A percentile compares a stretch with the other conserved stretches of the same genome.
Evolutionary conservation across 2,797 vertebrate genomes (phyloP).

Genomic region (Natrix natrix): DNA sequence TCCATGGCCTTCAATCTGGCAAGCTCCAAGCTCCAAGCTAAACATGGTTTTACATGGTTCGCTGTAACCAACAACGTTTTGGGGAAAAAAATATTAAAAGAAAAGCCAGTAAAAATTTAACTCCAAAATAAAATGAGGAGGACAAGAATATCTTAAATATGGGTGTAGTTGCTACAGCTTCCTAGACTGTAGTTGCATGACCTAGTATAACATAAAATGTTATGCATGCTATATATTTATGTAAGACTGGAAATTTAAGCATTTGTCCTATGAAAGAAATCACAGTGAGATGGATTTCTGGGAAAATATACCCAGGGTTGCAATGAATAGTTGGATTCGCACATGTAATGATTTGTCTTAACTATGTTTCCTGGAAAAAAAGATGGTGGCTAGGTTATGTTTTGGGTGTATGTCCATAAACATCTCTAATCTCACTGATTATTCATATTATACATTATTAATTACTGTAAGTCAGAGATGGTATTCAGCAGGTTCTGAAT

Average conservation of each 20-base stretch:
- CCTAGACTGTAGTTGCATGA: not conserved
- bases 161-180: not conserved
- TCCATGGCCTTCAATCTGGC: not conserved
- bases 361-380: not conserved
- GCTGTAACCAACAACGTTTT: not conserved
- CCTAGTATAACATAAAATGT: not conserved
- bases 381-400: not conserved
- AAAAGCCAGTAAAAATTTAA: not conserved
- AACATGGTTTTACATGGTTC: not conserved
- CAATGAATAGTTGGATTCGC: not conserved
- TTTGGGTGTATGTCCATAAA: not conserved
- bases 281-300: not conserved
- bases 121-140: not conserved
- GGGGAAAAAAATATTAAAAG: not conserved
- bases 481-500: no score
- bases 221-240: not conserved
- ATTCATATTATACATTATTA: not conserved
- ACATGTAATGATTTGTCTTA: not conserved
- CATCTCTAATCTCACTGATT: not conserved
- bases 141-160: not conserved
- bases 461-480: not conserved
- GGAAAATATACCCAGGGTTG: not conserved
- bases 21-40: not conserved
- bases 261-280: not conserved
- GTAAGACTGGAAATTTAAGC: not conserved